Percentiles rank a stretch among this genome's conserved stretches.
Conservation (phyloP, 2,888 invertebrate species). For the Camptogramma bilineatum region DNA sequence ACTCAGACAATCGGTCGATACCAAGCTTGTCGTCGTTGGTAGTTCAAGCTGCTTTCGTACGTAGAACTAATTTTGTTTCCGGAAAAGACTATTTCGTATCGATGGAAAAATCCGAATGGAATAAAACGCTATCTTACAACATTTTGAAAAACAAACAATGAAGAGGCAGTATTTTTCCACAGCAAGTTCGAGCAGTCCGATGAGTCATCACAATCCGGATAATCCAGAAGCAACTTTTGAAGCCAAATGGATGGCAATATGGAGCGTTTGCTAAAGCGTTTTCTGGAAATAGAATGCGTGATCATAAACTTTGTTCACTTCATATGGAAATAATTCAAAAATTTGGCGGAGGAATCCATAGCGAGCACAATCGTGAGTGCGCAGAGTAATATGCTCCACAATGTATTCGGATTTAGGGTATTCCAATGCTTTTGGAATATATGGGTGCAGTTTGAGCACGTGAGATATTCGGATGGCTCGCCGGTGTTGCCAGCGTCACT, state of each 20-base stretch:
- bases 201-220: slow-evolving; percentile 56
- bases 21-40: slow-evolving; percentile 46
- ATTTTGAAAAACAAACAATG: slow-evolving; percentile 30
- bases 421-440: slow-evolving; percentile 65
- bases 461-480: slow-evolving; percentile 57
- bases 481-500: slow-evolving; percentile 53
- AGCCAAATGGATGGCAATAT: slow-evolving; percentile 70
- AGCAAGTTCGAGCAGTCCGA: slow-evolving; percentile 26
- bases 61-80: slow-evolving; percentile 26
- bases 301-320: slow-evolving; percentile 77
- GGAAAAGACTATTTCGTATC: slow-evolving; percentile 13
- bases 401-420: slow-evolving; percentile 70
- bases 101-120: neutral
- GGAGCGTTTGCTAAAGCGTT: slow-evolving; percentile 60
- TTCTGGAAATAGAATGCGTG: slow-evolving; percentile 66
- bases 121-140: slow-evolving; percentile 21
- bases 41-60: slow-evolving; percentile 20
- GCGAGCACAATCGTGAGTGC: slow-evolving; percentile 68
- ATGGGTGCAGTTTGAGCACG: slow-evolving; percentile 59
- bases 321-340: slow-evolving; percentile 76
- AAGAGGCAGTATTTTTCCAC: slow-evolving; percentile 27
- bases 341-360: slow-evolving; percentile 73
- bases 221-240: slow-evolving; percentile 55
- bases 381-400: slow-evolving; percentile 69
- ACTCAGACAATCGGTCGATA: slow-evolving; percentile 30